Evolutionary conservation across 53 echinoderm and acorn worm genomes (phyloP).

Genomic region (Henricia sp.): DNA sequence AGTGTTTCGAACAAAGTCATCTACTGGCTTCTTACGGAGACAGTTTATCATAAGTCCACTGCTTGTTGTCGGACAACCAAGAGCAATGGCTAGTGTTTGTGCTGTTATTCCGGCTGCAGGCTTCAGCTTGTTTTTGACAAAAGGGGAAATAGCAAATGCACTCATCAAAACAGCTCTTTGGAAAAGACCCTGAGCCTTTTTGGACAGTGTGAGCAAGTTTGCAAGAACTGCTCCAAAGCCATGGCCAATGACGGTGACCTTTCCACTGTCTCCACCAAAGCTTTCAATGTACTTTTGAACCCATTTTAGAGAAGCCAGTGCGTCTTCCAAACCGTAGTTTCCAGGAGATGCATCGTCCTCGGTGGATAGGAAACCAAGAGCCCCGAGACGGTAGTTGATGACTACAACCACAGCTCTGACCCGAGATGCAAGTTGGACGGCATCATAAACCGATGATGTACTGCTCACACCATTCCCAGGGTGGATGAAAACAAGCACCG

Average conservation of each 20-base stretch:
- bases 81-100: not conserved
- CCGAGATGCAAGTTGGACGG: conserved; percentile 51
- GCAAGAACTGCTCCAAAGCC: conserved; percentile 58
- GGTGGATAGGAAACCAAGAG: conserved; percentile 72
- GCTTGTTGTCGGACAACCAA: conserved; percentile 35
- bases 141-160: conserved; percentile 18
- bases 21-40: conserved; percentile 13
- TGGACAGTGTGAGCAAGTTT: conserved; percentile 46
- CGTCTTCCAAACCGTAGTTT: conserved; percentile 75
- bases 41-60: conserved; percentile 3
- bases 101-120: conserved; percentile 32
- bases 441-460: conserved; percentile 50
- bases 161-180: conserved; percentile 61
- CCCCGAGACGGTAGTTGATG: conserved; percentile 75
- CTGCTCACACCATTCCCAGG: conserved; percentile 6
- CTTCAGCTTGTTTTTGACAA: not conserved
- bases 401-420: conserved; percentile 68
- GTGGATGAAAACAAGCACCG: conserved; percentile 75
- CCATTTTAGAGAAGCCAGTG: conserved; percentile 68
- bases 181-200: conserved; percentile 58
- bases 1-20: conserved; percentile 4
- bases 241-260: conserved; percentile 68
- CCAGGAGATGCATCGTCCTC: conserved; percentile 60
- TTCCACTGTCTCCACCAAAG: conserved; percentile 72
- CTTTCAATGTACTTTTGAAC: conserved; percentile 68